These are phyloP conservation scores for Gasterosteus nipponicus DNA, from an alignment of 2,113 vertebrate species.

Conservation along the genomic window DNA sequence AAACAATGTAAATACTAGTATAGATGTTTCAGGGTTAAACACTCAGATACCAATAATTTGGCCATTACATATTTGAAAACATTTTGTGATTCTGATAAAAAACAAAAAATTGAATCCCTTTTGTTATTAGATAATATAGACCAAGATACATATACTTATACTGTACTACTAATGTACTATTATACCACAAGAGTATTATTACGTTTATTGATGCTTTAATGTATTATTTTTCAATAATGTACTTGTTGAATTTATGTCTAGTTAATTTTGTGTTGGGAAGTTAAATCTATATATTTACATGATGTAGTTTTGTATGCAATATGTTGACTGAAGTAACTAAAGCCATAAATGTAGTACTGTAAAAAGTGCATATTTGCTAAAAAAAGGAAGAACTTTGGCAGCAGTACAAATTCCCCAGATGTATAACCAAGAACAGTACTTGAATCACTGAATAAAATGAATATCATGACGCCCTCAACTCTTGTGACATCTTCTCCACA, in stretches of 20 bases:
- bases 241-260: not conserved
- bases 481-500: not conserved
- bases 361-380: not conserved
- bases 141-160: too few relatives aligned
- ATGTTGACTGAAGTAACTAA: not conserved
- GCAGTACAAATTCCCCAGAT: not conserved
- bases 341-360: not conserved
- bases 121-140: not conserved
- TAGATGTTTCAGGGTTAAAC: not conserved
- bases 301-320: not conserved
- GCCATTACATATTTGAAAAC: too few relatives aligned
- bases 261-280: not conserved
- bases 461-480: not conserved
- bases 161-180: too few relatives aligned
- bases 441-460: not conserved
- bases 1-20: not conserved
- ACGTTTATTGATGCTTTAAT: not conserved
- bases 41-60: not conserved
- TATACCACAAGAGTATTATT: not conserved
- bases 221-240: not conserved
- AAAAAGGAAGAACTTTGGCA: not conserved
- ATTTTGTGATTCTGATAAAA: too few relatives aligned
- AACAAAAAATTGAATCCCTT: too few relatives aligned
- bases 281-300: not conserved
- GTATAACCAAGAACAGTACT: not conserved